Evolutionary conservation across 2,888 invertebrate genomes (phyloP), one percentile per base, ranked within the genome.

Genomic region (Drosophila neotestacea): DNA sequence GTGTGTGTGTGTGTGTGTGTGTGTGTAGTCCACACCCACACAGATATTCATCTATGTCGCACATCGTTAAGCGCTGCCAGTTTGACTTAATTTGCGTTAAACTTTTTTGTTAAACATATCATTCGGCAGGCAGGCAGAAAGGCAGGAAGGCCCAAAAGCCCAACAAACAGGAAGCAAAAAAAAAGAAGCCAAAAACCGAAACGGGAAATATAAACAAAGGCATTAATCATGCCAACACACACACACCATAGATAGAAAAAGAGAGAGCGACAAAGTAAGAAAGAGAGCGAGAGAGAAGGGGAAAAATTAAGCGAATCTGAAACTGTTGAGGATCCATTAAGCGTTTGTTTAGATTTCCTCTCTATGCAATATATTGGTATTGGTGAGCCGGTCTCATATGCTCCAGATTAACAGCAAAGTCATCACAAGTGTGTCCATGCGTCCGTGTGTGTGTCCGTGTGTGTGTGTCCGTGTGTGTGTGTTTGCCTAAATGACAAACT

Each of bases 31-130:
- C 70, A 71, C 67, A 55, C 58, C 50, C 62, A 67, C 58, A 75
- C 50, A 64, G 61, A 75, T 76, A 85, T 84, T 81, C 81, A 73
- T 86, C 89, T 81, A 72, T 88, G 85, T 87, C 81, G 89, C 88
- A 87, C 87, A 85, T 87, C 85, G 85, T 89, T 87, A 85, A 81
- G 85, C 89, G 89, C 79, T 87, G 81, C 87, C 87, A 84, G 89
- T 85, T 85, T 87, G 89, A 89, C 85, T 85, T 89, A 85, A 85
- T 85, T 88, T 85, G 85, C 85, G 87, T 89, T 88, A 89, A 88
- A 85, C 87, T 85, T 85, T 85, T 85, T 89, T 75, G 89, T 79
- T 81, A 81, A 87, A 84, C 85, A 87, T 81, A 86, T 80, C 73
- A 83, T 65, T 80, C 75, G 62, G 73, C 70, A 65, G 81, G 59